phyloP scores from a whole-genome alignment of 2,797 vertebrate species.

The Coregonus suidteri region DNA sequence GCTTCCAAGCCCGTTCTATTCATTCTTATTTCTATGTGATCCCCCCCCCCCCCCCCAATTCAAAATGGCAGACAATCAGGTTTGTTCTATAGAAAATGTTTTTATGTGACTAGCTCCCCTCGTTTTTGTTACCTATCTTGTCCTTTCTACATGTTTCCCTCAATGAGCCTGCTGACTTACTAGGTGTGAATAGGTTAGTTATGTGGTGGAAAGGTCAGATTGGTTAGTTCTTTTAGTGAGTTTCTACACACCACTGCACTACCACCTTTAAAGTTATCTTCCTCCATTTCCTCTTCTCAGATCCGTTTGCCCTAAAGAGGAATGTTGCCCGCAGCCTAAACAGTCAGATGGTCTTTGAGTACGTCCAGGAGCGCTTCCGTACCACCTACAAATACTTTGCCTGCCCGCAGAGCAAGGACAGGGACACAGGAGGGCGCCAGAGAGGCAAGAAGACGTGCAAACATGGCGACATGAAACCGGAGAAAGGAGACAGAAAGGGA shows the following conservation, averaged over 20 bases:
- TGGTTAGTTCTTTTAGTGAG: background rate
- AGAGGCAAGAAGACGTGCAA: constrained; percentile 48
- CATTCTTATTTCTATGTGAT: too few species aligned
- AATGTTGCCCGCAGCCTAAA: constrained; percentile 97
- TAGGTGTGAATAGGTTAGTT: background rate
- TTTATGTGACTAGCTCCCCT: too few species aligned
- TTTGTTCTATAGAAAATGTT: too few species aligned
- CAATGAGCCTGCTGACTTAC: too few species aligned
- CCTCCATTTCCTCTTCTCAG: constrained; percentile 61
- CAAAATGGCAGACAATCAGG: too few species aligned
- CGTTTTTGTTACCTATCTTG: too few species aligned
- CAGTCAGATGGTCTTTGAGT: constrained; percentile 99
- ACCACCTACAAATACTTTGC: constrained; percentile 96
- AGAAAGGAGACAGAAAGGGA: constrained; percentile 11
- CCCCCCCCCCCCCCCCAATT: too few species aligned
- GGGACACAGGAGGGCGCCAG: constrained; percentile 59
- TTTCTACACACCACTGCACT: background rate
- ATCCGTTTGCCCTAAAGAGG: constrained; percentile 96
- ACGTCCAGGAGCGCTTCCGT: constrained; percentile 95
- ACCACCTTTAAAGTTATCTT: background rate
- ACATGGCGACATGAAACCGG: constrained; percentile 6
- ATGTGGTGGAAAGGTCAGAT: background rate
- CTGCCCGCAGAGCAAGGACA: constrained; percentile 85
- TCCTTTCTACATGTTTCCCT: too few species aligned
- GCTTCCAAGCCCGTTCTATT: too few species aligned